A percentile compares a stretch with the other conserved stretches of the same genome.
These are phyloP conservation scores for Euzetes globulus DNA, from an alignment of 2,888 invertebrate genomes.

Conservation along the genomic window DNA sequence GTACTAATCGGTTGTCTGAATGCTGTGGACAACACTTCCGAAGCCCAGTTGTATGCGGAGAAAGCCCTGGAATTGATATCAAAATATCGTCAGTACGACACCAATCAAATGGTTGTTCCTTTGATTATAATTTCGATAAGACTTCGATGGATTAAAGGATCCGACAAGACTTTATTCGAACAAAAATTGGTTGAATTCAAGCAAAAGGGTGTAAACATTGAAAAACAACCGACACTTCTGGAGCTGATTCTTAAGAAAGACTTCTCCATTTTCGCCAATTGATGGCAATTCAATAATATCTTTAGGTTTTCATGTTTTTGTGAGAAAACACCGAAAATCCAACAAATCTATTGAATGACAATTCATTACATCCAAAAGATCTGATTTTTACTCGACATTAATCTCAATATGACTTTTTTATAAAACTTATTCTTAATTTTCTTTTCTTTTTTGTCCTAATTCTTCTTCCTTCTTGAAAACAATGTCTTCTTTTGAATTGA, in stretches of 20 bases:
- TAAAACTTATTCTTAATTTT: no score
- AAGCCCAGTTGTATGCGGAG: constrained; percentile 46
- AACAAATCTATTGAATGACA: background rate
- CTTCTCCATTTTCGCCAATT: constrained; percentile 35
- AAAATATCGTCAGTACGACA: constrained; percentile 39
- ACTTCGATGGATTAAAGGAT: constrained; percentile 47
- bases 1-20: constrained; percentile 45
- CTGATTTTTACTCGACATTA: no score
- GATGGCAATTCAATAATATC: background rate
- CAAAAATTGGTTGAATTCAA: constrained; percentile 42
- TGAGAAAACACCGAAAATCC: background rate
- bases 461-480: no score
- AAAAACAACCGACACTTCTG: constrained; percentile 42
- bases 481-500: no score
- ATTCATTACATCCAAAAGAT: no score
- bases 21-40: constrained; percentile 44
- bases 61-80: constrained; percentile 42
- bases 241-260: constrained; percentile 42
- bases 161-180: constrained; percentile 46
- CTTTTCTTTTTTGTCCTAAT: no score
- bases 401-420: no score
- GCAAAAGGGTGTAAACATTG: constrained; percentile 38
- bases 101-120: constrained; percentile 44
- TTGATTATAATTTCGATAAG: constrained; percentile 45
- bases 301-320: background rate